Base-by-base conservation (phyloP, 2,888 invertebrate genomes). In the Rugalucina vietnamica region DNA sequence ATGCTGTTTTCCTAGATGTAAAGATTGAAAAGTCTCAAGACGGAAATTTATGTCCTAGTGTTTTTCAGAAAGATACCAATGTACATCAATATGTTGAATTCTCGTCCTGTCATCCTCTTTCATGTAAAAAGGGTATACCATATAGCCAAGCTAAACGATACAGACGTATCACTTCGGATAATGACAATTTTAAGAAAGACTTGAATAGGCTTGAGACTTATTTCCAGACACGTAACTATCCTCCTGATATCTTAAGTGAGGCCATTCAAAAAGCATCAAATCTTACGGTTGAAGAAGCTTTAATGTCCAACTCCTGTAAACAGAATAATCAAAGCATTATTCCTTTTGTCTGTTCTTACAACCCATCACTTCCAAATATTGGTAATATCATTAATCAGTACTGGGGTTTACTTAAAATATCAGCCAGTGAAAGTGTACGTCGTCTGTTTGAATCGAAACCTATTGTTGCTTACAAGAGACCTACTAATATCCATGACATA, bases 101-200 rank as follows among this genome's bases (percentile, higher is more conserved):
- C 34, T 65, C 65, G 1, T 65, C 65, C 65, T 65, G 65, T 65
- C 65, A 34, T 32, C 65, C 27, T 60, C 29, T 60, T 2, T 60
- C 60, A 8, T 60, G 60, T 27, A 24, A 60, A 60, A 60, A 27
- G 24, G 60, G 60, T 14, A 60, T 60, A 8, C 60, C 60, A 27
- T 60, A 29, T 60, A 60, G 29, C 14, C 60, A 60, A 60, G 60
- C 60, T 2, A 60, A 60, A 60, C 60, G 60, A 60, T 60, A 60
- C 29, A 2, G 27, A 8, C 27, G 60, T 14, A 60, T n/a, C 24
- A 60, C 60, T 60, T 60, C 60, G 8, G 14, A 27, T 60, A 5
- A 60, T 60, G 60, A 60, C 60, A 29, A 29, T 60, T 60, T 60
- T 14, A 60, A 60, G 8, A 12, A 27, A 60, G 14, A 60, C 14